Conservation (phyloP, 2,113 vertebrate species). For the Chlorocebus sabaeus region DNA sequence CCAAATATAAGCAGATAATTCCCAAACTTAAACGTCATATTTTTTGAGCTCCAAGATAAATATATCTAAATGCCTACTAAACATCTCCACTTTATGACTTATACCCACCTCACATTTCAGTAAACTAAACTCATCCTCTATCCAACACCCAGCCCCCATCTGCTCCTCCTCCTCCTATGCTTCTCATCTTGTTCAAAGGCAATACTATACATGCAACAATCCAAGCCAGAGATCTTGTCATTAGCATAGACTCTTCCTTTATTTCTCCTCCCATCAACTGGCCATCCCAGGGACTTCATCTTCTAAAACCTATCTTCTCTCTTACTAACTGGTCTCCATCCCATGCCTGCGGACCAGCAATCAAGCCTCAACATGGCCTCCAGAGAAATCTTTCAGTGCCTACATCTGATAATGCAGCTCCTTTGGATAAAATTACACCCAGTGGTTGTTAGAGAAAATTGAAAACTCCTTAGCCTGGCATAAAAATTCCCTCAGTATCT, state of each 20-base stretch:
- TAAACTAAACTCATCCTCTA: background rate
- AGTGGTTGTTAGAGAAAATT: background rate
- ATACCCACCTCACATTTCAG: background rate
- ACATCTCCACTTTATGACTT: background rate
- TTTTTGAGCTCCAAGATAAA: background rate
- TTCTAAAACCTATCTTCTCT: background rate
- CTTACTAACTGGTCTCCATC: background rate
- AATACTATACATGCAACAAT: background rate
- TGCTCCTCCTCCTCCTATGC: too few relatives aligned
- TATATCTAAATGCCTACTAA: background rate
- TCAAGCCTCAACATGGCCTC: background rate
- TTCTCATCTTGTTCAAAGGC: background rate
- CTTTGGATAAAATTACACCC: background rate
- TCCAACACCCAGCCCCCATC: too few relatives aligned
- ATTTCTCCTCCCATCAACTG: background rate
- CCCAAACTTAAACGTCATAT: background rate
- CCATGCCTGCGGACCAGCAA: background rate
- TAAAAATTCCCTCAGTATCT: background rate
- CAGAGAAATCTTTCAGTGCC: background rate
- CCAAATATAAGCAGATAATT: background rate
- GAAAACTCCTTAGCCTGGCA: background rate
- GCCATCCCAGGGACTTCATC: background rate
- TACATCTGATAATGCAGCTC: background rate
- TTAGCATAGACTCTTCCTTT: background rate
- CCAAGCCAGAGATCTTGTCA: background rate